Base-by-base conservation (phyloP, 2,888 invertebrate genomes). In the Gymnoscelis rufifasciata region DNA sequence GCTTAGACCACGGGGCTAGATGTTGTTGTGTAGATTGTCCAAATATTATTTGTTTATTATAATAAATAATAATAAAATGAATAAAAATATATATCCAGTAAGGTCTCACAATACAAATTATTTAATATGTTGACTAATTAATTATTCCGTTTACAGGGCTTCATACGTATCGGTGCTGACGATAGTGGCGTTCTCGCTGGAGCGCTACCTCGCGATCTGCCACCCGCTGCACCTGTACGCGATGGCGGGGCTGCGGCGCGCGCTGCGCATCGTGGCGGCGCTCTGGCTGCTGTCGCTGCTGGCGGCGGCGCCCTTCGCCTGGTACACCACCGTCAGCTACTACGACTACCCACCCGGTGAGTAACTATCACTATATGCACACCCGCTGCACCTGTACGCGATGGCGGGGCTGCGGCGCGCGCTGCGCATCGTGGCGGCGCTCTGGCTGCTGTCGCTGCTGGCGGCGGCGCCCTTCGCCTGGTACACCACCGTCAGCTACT, bases 121-220 rank as follows among this genome's bases (percentile, higher is more conserved):
- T n/a, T n/a, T n/a, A n/a, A n/a, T n/a, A n/a, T n/a, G n/a, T n/a
- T n/a, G n/a, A 3, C 19, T 26, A 7, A 26, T 7, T 5, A 28
- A 2, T 7, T 12, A n/a, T 33, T 33, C n/a, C n/a, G 5, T 36
- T 3, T 56, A 0, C 83, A 95, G 95, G 78, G 95, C 96, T 0
- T 94, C 95, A 0, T 96, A 97, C 78, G 96, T 95, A 1, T 97
- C 97, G 0, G 95, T 97, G 38, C 83, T 97, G 68, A 97, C 97
- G 14, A 97, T 97, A 60, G 95, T 96, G 33, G 95, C 96, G 2
- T 97, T 97, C 82, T 96, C 97, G 0, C 92, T 94, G 80, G 97
- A 97, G 83, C 90, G 97, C 31, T 96, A 96, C 84, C 83, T 97
- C 57, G 97, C 97, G 24, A 97, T 97, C 67, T 97, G 97, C 71